phyloP scores from a whole-genome alignment of 2,888 invertebrate species.

The Eilema sororculum region DNA sequence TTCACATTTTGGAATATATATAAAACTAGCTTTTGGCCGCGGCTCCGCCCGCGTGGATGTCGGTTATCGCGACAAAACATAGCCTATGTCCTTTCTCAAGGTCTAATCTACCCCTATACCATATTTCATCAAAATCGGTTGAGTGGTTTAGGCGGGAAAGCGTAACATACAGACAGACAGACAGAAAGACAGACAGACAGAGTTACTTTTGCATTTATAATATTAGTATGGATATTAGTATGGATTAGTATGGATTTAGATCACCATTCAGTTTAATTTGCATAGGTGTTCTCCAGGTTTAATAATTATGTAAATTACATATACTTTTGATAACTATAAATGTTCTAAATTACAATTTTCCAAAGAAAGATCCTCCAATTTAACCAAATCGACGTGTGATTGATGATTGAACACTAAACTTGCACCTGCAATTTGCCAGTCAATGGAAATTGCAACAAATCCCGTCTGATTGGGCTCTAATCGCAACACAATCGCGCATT shows the following conservation, averaged over 20 bases:
- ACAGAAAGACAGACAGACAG: no score
- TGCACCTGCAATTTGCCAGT: conserved; percentile 80
- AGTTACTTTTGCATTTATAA: no score
- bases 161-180: no score
- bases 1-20: not conserved
- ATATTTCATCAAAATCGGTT: no score
- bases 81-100: no score
- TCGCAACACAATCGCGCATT: conserved; percentile 64
- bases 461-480: conserved; percentile 80
- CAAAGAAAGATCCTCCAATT: conserved; percentile 46
- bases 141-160: no score
- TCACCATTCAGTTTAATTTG: not conserved
- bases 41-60: no score
- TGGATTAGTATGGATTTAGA: no score
- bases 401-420: conserved; percentile 73
- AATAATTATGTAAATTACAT: conserved; percentile 16
- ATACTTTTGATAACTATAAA: conserved; percentile 22
- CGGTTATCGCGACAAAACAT: no score
- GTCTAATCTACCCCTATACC: no score
- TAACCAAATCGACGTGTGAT: conserved; percentile 66
- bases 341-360: conserved; percentile 37
- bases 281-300: not conserved
- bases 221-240: no score
- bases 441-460: conserved; percentile 84
- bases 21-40: no score